Evolutionary conservation across 1,140 invertebrate genomes (phyloP), one percentile per base, ranked within the genome.

Genomic region (Orchestia grillus): DNA sequence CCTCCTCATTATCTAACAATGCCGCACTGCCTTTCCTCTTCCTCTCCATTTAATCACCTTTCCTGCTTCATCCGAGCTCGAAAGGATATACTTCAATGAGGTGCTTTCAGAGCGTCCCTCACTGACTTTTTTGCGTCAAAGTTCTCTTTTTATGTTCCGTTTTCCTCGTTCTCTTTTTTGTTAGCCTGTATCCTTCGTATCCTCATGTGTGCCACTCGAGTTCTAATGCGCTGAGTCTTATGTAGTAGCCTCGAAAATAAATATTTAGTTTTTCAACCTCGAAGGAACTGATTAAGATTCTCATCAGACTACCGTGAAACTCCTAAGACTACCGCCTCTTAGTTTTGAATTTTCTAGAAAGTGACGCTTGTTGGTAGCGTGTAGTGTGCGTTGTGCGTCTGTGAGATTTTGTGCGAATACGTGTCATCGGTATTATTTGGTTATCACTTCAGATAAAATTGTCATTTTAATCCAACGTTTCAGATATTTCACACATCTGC

Each of bases 1-100:
- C 92, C 92, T 94, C 11, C 92, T 94, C 92, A 94, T 94, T 94
- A 94, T 11, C 43, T 94, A 94, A 94, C 44, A 45, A 45, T 94
- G 44, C 40, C 36, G 44, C 41, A 45, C 40, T 44, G 40, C 44
- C 92, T 47, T 16, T 45, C 44, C 40, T 44, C 44, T 45, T 94
- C 92, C 92, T 94, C 92, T 94, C 44, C 92, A 19, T 47, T 41
- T 90, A 90, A 90, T 44, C 88, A 90, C 88, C 11, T 77, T 77
- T 77, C 62, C 62, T 77, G 62, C 62, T 77, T 77, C 62, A 77
- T 77, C 62, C 62, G 62, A 77, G 62, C 62, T 19, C 62, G 1
- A 53, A 36, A 77, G 11, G 28, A 77, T 77, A 36, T 77, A 77
- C 62, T 77, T 77, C 62, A 77, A 77, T 15, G 62, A 77, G 62